A percentile compares a stretch with the other conserved stretches of the same genome.
phyloP scores from a whole-genome alignment of 2,113 vertebrate genomes.

The Talpa occidentalis region DNA sequence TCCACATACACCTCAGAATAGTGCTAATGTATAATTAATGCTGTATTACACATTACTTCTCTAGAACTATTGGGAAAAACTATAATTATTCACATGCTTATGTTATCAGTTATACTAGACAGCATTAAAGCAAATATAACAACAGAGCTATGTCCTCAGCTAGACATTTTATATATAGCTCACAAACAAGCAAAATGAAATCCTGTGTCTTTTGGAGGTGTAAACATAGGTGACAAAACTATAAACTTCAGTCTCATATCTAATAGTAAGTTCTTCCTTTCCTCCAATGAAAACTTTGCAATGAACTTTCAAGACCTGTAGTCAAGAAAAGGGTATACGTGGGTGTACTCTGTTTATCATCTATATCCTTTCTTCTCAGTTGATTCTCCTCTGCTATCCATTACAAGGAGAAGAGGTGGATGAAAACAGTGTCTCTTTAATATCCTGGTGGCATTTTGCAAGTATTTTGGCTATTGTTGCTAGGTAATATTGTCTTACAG shows the following conservation, averaged over 20 bases:
- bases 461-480: too few relatives aligned
- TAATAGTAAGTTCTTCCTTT: not conserved
- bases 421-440: too few relatives aligned
- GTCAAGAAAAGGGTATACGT: not conserved
- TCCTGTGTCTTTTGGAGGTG: not conserved
- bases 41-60: not conserved
- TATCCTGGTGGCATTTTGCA: too few relatives aligned
- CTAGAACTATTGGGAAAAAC: not conserved
- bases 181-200: not conserved
- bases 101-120: not conserved
- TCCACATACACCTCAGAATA: not conserved
- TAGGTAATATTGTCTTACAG: too few relatives aligned
- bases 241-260: not conserved
- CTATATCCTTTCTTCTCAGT: not conserved
- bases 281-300: not conserved
- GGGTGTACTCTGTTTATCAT: not conserved
- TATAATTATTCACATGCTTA: not conserved
- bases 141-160: not conserved
- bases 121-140: not conserved
- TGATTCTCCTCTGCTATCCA: not conserved
- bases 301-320: not conserved
- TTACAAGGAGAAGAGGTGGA: not conserved
- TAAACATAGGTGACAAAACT: not conserved
- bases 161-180: not conserved
- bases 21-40: not conserved